Evolutionary conservation across 2,113 vertebrate species (phyloP).

Genomic region (Enhydra lutris): DNA sequence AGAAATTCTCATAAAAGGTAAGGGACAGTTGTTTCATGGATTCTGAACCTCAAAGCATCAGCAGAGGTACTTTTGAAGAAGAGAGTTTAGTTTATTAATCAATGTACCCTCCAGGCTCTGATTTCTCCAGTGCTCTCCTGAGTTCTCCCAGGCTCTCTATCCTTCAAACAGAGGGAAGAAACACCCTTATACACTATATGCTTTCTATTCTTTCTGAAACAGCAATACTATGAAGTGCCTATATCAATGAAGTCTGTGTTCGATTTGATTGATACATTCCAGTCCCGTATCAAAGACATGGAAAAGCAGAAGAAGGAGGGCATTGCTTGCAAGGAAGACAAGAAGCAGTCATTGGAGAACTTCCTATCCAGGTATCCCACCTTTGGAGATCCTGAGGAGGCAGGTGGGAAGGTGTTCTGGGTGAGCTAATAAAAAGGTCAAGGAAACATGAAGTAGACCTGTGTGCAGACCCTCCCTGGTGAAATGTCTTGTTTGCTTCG

Average conservation of each 20-base stretch:
- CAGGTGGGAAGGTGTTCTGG: not conserved
- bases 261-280: constrained; percentile 95
- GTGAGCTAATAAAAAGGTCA: not conserved
- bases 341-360: constrained; percentile 96
- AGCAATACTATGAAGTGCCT: constrained; percentile 98
- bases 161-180: not conserved
- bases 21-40: not conserved
- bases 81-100: not conserved
- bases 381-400: not conserved
- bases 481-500: not conserved
- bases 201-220: constrained; percentile 55
- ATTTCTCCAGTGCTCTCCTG: not conserved
- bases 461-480: not conserved
- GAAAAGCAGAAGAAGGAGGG: constrained; percentile 97
- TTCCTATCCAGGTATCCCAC: constrained; percentile 93
- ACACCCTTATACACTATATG: not conserved
- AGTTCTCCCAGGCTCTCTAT: not conserved
- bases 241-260: constrained; percentile 98
- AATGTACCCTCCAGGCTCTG: not conserved
- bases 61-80: not conserved
- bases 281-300: constrained; percentile 97
- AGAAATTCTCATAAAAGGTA: not conserved
- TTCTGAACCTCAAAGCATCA: not conserved
- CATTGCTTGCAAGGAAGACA: constrained; percentile 95
- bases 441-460: not conserved